Conservation (phyloP, 2,888 invertebrate genomes). For the Drosophila ustulata region DNA sequence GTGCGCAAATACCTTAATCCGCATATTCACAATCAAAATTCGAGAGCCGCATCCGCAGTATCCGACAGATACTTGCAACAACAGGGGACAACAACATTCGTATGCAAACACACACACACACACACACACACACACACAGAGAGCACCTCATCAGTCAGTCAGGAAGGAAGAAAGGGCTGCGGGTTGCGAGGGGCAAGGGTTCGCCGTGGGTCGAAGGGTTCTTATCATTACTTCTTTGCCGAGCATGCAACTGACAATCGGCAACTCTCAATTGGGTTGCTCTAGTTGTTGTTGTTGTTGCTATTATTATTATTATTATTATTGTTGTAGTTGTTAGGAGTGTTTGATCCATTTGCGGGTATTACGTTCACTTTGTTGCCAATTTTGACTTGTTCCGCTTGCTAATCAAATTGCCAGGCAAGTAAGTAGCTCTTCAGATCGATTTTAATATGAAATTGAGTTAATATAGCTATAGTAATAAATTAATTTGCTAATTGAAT, state of each 20-base stretch:
- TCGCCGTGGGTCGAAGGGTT: slow-evolving; percentile 46
- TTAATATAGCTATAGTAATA: too few relatives aligned
- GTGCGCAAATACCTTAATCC: slow-evolving; percentile 81
- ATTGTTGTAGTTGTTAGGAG: slow-evolving; percentile 6
- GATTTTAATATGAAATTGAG: background rate
- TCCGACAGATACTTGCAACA: slow-evolving; percentile 66
- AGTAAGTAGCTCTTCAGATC: background rate
- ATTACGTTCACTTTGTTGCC: slow-evolving; percentile 34
- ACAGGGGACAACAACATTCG: slow-evolving; percentile 42
- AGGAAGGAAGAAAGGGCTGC: background rate
- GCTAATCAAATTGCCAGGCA: slow-evolving; percentile 15
- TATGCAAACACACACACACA: slow-evolving; percentile 64
- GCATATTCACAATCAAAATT: slow-evolving; percentile 77
- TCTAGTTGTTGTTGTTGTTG: slow-evolving; percentile 2
- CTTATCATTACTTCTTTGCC: slow-evolving; percentile 35
- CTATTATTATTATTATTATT: slow-evolving; percentile 1
- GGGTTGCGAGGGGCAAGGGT: slow-evolving; percentile 13
- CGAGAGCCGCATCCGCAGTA: slow-evolving; percentile 59
- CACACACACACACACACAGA: slow-evolving; percentile 38
- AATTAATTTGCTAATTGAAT: too few relatives aligned
- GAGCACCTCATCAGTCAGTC: slow-evolving; percentile 54
- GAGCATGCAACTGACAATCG: slow-evolving; percentile 14
- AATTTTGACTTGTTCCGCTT: slow-evolving; percentile 49
- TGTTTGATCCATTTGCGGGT: slow-evolving; percentile 31
- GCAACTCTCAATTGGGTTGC: slow-evolving; percentile 21